phyloP scores from a whole-genome alignment of 2,797 vertebrate species.

The Urosaurus nigricauda region DNA sequence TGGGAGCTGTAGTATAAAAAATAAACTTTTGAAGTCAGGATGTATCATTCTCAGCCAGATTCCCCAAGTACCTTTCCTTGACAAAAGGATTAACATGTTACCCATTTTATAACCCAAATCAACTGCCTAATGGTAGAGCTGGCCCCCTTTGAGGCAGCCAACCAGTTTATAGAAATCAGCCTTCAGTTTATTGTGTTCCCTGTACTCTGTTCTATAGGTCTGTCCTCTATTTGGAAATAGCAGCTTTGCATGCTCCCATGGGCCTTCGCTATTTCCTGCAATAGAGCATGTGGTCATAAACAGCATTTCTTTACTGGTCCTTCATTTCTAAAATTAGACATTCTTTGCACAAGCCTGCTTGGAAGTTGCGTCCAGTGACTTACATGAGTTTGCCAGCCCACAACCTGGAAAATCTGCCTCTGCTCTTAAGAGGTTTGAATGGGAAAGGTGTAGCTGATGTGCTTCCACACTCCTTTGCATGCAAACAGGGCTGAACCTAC shows the following conservation, averaged over 20 bases:
- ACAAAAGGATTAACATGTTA: not conserved
- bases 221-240: not conserved
- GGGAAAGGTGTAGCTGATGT: not conserved
- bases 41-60: too few relatives aligned
- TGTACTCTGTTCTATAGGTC: not conserved
- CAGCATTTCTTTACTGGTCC: not conserved
- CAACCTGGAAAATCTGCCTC: not conserved
- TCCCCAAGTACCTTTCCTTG: too few relatives aligned
- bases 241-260: not conserved
- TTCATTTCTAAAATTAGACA: not conserved
- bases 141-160: too few relatives aligned
- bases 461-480: not conserved
- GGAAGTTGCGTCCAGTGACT: not conserved
- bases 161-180: not conserved
- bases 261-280: not conserved
- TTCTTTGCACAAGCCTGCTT: not conserved
- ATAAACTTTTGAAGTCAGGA: too few relatives aligned
- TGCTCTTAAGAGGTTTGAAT: not conserved
- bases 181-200: too few relatives aligned
- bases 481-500: too few relatives aligned
- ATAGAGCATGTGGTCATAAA: not conserved
- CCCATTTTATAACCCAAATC: not conserved
- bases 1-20: too few relatives aligned
- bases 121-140: not conserved
- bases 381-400: not conserved